Base-by-base conservation (phyloP, 2,797 vertebrate genomes). In the Dromococcyx pavoninus region DNA sequence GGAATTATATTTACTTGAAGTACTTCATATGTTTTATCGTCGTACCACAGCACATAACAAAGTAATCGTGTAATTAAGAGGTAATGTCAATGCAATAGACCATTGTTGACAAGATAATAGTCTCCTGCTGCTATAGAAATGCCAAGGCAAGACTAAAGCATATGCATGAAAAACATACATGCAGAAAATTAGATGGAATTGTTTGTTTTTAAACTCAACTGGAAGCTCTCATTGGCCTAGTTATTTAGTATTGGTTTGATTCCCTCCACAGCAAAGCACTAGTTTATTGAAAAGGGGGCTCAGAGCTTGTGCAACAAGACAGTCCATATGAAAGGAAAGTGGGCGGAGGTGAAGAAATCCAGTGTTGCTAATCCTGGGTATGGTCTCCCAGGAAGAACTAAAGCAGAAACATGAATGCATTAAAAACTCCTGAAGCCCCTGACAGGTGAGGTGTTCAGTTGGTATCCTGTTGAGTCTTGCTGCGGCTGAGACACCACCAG, bases 21-120 rank as follows among this genome's bases (percentile, higher is more conserved):
- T 92, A 93, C 89, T 97, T 97, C 91, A 91, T 96, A 95, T 97
- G 95, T 96, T 97, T 97, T 97, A 97, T 97, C 96, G 91, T 90
- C 9, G 14, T 86, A 95, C 91, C 96, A 95, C 78, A 96, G 95
- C 91, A 97, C 96, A 93, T 97, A 97, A 97, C 88, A 94, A 95
- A 97, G 95, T 97, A 97, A 98, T 97, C 97, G 96, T 96, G 85
- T 97, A 98, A 97, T 98, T 98, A 98, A 97, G 95, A 97, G 97
- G 97, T 98, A 98, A 97, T 97, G 97, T 97, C 96, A 97, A 89
- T 73, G 95, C 96, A 88, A 92, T 95, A 97, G 97, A 98, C 95
- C 93, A 95, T 92, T 96, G 96, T 92, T 98, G 97, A 97, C 97
- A 97, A 97, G 97, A 97, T 97, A 98, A 98, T 96, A 95, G 96